A percentile compares a stretch with the other conserved stretches of the same genome.
Evolutionary conservation across 1,140 invertebrate genomes (phyloP).

Genomic region (Drosophila simulans): DNA sequence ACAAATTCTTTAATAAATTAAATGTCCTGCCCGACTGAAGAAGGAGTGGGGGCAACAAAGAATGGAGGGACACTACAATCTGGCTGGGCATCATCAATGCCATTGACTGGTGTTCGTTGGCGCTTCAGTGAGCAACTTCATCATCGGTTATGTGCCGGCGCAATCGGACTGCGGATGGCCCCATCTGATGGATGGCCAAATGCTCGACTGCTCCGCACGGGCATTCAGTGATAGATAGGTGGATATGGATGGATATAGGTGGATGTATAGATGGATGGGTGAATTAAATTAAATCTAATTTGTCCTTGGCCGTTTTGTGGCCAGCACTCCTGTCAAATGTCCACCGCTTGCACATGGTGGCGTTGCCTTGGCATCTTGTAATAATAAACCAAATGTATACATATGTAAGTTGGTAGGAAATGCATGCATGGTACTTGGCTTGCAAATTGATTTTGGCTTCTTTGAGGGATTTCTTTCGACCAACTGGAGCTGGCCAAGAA

Average conservation of each 20-base stretch:
- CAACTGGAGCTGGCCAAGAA: constrained; percentile 3
- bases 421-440: not conserved
- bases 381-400: not conserved
- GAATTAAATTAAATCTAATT: constrained; percentile 82
- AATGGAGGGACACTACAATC: not conserved
- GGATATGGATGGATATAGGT: not conserved
- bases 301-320: constrained; percentile 64
- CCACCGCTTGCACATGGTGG: too few species aligned
- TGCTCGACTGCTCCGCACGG: constrained; percentile 32
- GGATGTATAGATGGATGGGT: not conserved
- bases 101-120: constrained; percentile 16
- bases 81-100: constrained; percentile 50
- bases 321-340: constrained; percentile 55
- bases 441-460: not conserved
- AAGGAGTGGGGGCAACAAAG: constrained; percentile 15
- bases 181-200: constrained; percentile 55
- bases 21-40: constrained; percentile 54
- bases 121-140: constrained; percentile 63
- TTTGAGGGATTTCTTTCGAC: not conserved
- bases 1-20: constrained; percentile 83
- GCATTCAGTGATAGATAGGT: constrained; percentile 35
- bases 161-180: constrained; percentile 11
- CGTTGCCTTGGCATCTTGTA: not conserved
- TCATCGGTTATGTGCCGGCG: constrained; percentile 58
- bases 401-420: too few species aligned